phyloP scores from a whole-genome alignment of 2,797 vertebrate genomes.

The Cyprinella venusta region DNA sequence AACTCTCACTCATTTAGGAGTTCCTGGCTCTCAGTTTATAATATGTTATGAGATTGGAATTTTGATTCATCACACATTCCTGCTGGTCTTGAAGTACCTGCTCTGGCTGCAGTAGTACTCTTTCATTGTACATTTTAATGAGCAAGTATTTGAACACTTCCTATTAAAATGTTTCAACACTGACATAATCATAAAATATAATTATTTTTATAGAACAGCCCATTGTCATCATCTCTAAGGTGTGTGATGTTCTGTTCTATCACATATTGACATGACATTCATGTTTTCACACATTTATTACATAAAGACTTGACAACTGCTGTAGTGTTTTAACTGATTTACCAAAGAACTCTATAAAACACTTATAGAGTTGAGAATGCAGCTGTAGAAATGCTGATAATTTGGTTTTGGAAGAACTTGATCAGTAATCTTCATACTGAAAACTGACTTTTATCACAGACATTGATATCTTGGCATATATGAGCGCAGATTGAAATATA shows the following conservation, averaged over 20 bases:
- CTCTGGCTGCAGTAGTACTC: not conserved
- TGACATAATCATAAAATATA: not conserved
- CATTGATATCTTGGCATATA: not conserved
- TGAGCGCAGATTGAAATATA: not conserved
- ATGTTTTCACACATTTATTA: not conserved
- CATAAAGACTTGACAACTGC: not conserved
- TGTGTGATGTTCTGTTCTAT: not conserved
- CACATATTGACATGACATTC: not conserved
- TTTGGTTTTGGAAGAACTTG: not conserved
- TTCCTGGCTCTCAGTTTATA: not conserved
- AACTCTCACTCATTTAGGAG: not conserved
- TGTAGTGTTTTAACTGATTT: not conserved
- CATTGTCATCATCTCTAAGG: not conserved
- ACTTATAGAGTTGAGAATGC: not conserved
- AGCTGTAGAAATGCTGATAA: not conserved
- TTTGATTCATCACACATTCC: conserved; percentile 11
- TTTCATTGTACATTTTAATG: not conserved
- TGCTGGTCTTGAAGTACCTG: conserved; percentile 20
- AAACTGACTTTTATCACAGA: not conserved
- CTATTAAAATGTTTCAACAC: not conserved
- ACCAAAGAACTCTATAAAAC: not conserved
- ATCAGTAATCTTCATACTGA: not conserved
- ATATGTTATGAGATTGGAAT: not conserved
- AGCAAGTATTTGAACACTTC: not conserved
- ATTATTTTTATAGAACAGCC: not conserved